Conservation (phyloP, 2,797 vertebrate genomes). For the Melanotaenia pygmaea region DNA sequence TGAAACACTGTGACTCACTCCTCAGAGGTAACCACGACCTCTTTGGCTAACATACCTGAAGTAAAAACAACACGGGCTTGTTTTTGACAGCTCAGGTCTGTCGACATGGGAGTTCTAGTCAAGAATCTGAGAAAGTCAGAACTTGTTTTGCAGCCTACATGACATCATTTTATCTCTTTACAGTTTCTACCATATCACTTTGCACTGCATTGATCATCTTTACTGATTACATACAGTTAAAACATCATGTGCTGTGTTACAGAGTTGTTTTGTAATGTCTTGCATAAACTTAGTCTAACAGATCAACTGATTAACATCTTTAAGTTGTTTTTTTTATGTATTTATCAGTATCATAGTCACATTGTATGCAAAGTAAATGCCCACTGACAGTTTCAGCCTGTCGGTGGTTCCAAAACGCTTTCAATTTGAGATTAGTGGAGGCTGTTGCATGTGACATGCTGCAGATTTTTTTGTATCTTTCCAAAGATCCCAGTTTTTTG, state of each 20-base stretch:
- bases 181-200: neutral
- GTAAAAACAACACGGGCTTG: slow-evolving; percentile 30
- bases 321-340: neutral
- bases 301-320: neutral
- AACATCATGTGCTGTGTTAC: neutral
- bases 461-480: too few species aligned
- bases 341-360: too few species aligned
- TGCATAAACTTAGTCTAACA: neutral
- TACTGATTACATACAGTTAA: neutral
- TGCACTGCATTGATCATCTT: neutral
- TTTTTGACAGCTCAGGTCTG: slow-evolving; percentile 2
- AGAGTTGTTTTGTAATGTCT: neutral
- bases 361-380: too few species aligned
- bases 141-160: slow-evolving; percentile 44
- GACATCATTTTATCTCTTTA: slow-evolving; percentile 1
- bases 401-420: too few species aligned
- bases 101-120: slow-evolving; percentile 22
- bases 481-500: too few species aligned
- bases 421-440: neutral
- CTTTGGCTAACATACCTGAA: slow-evolving; percentile 4
- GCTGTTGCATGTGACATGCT: neutral
- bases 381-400: too few species aligned
- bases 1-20: slow-evolving; percentile 33
- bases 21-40: slow-evolving; percentile 4
- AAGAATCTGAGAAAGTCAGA: slow-evolving; percentile 27